Evolutionary conservation across 2,113 vertebrate species (phyloP), one percentile per base, ranked within the genome.

Genomic region (Scartelaos histophorus): DNA sequence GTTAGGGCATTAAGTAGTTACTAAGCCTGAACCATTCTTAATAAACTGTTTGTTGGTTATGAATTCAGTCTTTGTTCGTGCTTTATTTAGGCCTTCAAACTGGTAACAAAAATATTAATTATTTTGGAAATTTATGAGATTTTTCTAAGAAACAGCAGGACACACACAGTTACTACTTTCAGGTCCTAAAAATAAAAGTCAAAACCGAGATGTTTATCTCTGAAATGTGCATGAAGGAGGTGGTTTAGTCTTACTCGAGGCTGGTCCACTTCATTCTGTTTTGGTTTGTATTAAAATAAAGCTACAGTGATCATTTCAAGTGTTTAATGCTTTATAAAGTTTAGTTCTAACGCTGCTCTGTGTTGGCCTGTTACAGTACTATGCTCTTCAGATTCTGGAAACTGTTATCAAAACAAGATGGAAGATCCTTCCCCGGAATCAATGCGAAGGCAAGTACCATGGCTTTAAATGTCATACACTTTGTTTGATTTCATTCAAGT

Each of bases 331-430:
- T 13, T 67, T 10, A 25, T 77, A 43, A 67, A 25, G 60, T 66
- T 68, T 51, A 0, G 10, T 75, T 43, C 81, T 93, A 85, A 93
- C 69, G 70, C 81, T 67, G 64, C 16, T 78, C 93, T 66, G 70
- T 94, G 84, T 61, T 94, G 85, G 94, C 94, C 91, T 96, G 93
- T 98, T 97, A 92, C 97, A 99, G 98, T 99, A 99, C 95, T 99
- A 99, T 94, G 97, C 97, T 85, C 96, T 99, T 90, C 98, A 99
- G 93, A 99, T 99, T 93, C 95, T 99, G 95, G 98, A 99, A 96
- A 99, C 97, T 58, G 98, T 99, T 94, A 99, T 99, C 94, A 99
- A 99, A 97, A 98, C 97, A 91, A 95, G 98, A 93, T 99, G 97
- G 97, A 99, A 99, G 95, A 99, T 99, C 89, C 96, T 99, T 71